Conservation (phyloP, 2,888 invertebrate genomes). For the Dicyrtomina minuta region DNA sequence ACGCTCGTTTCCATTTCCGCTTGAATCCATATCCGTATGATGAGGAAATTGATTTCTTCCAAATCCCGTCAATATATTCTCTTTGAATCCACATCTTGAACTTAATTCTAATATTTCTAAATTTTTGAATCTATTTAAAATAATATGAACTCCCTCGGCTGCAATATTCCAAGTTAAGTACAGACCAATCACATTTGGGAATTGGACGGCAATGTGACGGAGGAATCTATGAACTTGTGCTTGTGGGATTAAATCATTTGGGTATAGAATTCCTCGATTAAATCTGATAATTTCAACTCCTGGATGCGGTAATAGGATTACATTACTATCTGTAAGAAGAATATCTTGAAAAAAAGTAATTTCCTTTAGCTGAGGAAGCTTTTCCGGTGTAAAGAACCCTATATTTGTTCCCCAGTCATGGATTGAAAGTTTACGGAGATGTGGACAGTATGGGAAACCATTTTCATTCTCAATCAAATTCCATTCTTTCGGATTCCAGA, state of each 20-base stretch:
- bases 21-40: no score
- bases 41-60: no score
- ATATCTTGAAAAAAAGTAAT: conserved; percentile 10
- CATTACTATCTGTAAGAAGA: not conserved
- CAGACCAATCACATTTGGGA: not conserved
- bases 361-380: not conserved
- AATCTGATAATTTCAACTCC: not conserved
- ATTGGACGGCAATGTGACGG: not conserved
- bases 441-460: not conserved
- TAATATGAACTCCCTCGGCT: not conserved
- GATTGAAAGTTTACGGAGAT: not conserved
- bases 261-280: conserved; percentile 1
- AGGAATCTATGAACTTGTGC: not conserved
- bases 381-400: not conserved
- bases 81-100: not conserved
- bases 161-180: not conserved
- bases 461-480: not conserved
- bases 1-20: no score
- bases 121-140: not conserved
- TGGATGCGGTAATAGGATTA: not conserved
- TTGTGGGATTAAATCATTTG: not conserved
- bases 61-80: conserved; percentile 1
- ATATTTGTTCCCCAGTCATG: conserved; percentile 8
- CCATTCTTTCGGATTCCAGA: conserved; percentile 6
- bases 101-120: conserved; percentile 5